phyloP scores from a whole-genome alignment of 2,888 invertebrate genomes.

The Sthenelais limicola region DNA sequence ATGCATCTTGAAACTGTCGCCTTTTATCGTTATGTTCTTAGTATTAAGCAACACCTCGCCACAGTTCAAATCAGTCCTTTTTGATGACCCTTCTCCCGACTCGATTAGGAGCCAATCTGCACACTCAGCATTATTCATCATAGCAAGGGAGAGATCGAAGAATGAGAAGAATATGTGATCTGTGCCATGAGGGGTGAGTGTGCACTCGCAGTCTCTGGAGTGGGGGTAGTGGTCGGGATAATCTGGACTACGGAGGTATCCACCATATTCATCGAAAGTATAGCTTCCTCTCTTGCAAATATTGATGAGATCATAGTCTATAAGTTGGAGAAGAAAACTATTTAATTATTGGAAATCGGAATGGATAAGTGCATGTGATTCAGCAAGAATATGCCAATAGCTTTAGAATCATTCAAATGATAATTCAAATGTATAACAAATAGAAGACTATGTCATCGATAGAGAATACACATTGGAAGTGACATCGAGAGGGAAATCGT shows the following conservation, averaged over 20 bases:
- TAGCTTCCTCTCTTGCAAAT: conserved; percentile 12
- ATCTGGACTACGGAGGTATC: conserved; percentile 18
- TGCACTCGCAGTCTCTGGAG: conserved; percentile 27
- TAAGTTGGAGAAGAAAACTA: neutral
- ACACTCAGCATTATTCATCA: conserved; percentile 6
- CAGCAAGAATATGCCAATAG: too few species aligned
- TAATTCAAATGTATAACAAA: too few species aligned
- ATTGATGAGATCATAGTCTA: neutral
- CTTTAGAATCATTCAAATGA: too few species aligned
- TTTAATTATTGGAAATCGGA: too few species aligned
- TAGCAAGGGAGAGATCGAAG: conserved; percentile 26
- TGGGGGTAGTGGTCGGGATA: conserved; percentile 36
- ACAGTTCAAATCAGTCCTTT: conserved; percentile 24
- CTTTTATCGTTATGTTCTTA: conserved; percentile 29
- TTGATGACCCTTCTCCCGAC: neutral
- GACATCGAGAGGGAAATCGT: too few species aligned
- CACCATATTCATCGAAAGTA: neutral
- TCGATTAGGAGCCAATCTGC: conserved; percentile 35
- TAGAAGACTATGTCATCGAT: too few species aligned
- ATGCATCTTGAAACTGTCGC: conserved; percentile 1
- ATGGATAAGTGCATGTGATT: too few species aligned
- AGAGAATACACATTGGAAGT: too few species aligned
- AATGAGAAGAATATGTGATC: conserved; percentile 18
- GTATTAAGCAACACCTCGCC: conserved; percentile 13
- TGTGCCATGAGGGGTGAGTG: neutral